Evolutionary conservation across 35 echinoderm and acorn worm genomes (phyloP).

Genomic region (Lytechinus variegatus): DNA sequence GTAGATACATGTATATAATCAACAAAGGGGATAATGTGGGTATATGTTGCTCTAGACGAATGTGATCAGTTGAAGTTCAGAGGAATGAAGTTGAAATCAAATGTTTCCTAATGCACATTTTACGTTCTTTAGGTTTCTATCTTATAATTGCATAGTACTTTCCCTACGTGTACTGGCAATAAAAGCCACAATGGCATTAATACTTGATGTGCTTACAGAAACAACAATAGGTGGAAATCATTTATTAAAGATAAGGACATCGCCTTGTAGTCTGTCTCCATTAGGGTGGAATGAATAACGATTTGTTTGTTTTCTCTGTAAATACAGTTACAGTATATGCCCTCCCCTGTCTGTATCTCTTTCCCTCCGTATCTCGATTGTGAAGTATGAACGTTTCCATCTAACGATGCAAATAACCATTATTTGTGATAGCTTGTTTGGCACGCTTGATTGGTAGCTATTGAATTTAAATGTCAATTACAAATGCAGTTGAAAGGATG

Average conservation of each 20-base stretch:
- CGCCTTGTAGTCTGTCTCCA: background rate
- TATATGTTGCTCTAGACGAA: too few relatives aligned
- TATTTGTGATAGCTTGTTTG: too few relatives aligned
- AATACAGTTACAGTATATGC: background rate
- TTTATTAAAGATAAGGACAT: too few relatives aligned
- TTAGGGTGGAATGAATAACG: background rate
- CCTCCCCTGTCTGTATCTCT: too few relatives aligned
- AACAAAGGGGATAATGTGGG: too few relatives aligned
- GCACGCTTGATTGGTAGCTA: background rate
- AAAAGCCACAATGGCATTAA: background rate
- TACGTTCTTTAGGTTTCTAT: background rate
- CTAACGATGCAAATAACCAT: too few relatives aligned
- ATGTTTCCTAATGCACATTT: background rate
- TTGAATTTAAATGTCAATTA: background rate
- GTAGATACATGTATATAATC: too few relatives aligned
- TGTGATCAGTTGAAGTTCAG: too few relatives aligned
- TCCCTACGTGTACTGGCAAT: background rate
- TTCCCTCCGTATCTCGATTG: too few relatives aligned
- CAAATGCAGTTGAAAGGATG: background rate
- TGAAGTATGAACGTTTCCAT: too few relatives aligned
- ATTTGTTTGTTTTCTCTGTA: background rate
- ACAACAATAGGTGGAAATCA: too few relatives aligned
- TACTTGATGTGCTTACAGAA: background rate
- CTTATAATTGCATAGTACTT: background rate
- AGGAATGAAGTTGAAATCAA: background rate